A percentile compares a stretch with the other conserved stretches of the same genome.
Conservation (phyloP, 2,113 vertebrate genomes). For the Apodemus sylvaticus region DNA sequence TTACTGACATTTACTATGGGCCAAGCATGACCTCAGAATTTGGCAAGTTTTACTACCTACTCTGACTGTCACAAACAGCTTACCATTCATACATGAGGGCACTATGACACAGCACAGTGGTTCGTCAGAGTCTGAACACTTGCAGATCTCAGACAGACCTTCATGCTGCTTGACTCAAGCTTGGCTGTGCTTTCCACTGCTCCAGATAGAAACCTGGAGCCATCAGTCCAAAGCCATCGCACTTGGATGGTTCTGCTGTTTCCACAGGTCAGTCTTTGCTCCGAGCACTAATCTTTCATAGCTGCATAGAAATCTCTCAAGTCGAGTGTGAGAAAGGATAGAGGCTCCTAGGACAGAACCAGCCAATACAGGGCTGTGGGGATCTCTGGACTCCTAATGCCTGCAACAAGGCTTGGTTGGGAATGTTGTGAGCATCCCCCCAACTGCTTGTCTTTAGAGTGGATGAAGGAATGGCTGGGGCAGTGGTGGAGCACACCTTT, state of each 20-base stretch:
- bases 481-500: too few species aligned
- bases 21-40: neutral
- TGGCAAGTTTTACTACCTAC: neutral
- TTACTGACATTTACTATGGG: neutral
- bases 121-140: conserved; percentile 8
- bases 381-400: conserved; percentile 9
- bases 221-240: neutral
- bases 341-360: neutral
- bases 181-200: neutral
- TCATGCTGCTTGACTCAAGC: conserved; percentile 10
- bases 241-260: neutral
- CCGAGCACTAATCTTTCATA: neutral
- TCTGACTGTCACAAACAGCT: conserved; percentile 24
- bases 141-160: neutral
- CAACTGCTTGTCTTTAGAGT: conserved; percentile 17
- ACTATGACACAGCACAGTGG: neutral
- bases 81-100: conserved; percentile 17
- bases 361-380: neutral
- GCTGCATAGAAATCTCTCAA: neutral
- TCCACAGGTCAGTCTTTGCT: neutral
- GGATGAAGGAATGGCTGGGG: neutral
- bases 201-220: neutral
- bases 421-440: neutral
- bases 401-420: neutral
- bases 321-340: neutral